Conservation (phyloP, 2,113 vertebrate genomes). For the Electrona antarctica region DNA sequence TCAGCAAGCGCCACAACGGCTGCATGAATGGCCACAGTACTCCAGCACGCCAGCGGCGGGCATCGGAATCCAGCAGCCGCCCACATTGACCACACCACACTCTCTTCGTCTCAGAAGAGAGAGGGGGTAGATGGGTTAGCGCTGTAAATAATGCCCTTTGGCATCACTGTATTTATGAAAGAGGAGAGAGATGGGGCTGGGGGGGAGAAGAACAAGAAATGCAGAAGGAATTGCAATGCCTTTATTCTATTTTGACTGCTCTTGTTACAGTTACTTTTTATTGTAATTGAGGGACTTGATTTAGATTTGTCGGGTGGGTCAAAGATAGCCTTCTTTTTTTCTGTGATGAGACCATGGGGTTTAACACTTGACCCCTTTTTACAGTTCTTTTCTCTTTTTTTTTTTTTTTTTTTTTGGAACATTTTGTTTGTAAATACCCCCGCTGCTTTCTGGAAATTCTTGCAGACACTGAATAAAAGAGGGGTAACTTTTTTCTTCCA, state of each 20-base stretch:
- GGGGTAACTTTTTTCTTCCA: conserved; percentile 23
- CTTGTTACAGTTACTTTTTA: conserved; percentile 57
- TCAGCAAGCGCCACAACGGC: conserved; percentile 89
- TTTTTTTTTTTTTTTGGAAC: conserved; percentile 13
- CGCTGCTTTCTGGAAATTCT: conserved; percentile 57
- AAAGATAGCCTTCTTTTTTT: conserved; percentile 30
- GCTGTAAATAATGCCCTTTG: conserved; percentile 71
- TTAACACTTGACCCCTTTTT: conserved; percentile 25
- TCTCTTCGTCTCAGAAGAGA: conserved; percentile 55
- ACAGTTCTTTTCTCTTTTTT: conserved; percentile 37
- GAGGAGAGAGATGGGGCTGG: conserved; percentile 12
- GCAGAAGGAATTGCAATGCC: conserved; percentile 72
- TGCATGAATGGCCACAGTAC: conserved; percentile 84
- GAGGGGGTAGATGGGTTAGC: conserved; percentile 47
- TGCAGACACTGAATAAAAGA: conserved; percentile 69
- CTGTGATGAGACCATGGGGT: conserved; percentile 51
- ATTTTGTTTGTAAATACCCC: conserved; percentile 52
- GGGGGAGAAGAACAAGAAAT: conserved; percentile 20
- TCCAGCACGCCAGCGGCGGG: conserved; percentile 81
- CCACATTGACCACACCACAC: conserved; percentile 86
- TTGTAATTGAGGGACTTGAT: conserved; percentile 53
- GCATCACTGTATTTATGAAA: conserved; percentile 68
- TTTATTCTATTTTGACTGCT: conserved; percentile 62
- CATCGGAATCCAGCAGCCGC: conserved; percentile 93
- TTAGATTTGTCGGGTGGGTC: conserved; percentile 43